Evolutionary conservation across 2,888 invertebrate genomes (phyloP), one percentile per base, ranked within the genome.

Genomic region (Platycnemis pennipes): DNA sequence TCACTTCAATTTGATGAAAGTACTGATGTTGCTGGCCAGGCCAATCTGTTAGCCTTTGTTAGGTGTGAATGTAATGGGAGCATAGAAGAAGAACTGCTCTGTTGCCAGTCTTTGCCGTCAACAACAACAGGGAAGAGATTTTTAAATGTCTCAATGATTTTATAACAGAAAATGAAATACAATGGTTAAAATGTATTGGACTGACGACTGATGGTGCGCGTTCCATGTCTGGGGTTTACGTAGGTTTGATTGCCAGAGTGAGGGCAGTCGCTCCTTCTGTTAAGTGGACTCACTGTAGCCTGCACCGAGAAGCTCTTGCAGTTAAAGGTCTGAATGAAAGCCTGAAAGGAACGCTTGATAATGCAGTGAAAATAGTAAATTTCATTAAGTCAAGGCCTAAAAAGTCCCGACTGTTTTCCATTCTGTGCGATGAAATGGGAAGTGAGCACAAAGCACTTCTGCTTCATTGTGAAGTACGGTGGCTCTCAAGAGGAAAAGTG

Each of bases 381-480:
- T 56, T 56, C 13, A 56, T 56, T 22, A 56, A 56, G 22, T 56
- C 56, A 13, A 56, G 56, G 56, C 56, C 56, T 19, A 13, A 19
- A 22, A 13, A 56, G 22, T 19, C 13, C 22, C 13, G 56, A 56
- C 19, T 56, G 13, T 56, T 56, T 56, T 22, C 13, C 13, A 56
- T 88, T 11, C 1, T 94, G 94, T 94, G 94, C 31, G 88, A 88
- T 31, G 88, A 94, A 88, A 94, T 94, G 87, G 53, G 49, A 26
- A 88, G 53, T 49, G 88, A 94, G 53, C 56, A 94, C 88, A 94
- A 13, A 88, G 13, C 56, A 46, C 88, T 88, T 88, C 88, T 94
- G 42, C 88, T 94, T 88, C 94, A 94, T 56, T 88, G 53, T 94
- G 56, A 94, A 88, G 88, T 94, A 49, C 56, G 94, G 56, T 94